These are phyloP conservation scores for Drosophila anomelani DNA, from an alignment of 2,888 invertebrate species.

Conservation along the genomic window DNA sequence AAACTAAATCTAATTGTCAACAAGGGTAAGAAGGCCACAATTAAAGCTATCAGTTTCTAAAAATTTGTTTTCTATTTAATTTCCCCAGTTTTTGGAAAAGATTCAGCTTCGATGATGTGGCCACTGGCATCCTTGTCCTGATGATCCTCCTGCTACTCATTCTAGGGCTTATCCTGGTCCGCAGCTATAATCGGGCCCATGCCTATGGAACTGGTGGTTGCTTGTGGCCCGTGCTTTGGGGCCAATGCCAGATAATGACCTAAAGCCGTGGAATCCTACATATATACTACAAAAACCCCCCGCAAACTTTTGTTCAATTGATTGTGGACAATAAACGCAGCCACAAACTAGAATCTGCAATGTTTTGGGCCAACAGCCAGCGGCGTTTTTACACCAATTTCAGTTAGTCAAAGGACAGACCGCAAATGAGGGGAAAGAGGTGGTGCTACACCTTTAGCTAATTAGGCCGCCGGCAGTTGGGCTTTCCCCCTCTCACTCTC, in stretches of 20 bases:
- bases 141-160: conserved; percentile 12
- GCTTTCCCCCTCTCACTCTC: conserved; percentile 1
- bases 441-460: conserved; percentile 55
- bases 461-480: conserved; percentile 65
- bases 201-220: conserved; percentile 58
- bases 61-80: background rate
- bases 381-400: conserved; percentile 35
- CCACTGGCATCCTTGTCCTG: background rate
- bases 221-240: conserved; percentile 35
- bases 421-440: conserved; percentile 8
- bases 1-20: background rate
- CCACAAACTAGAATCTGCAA: background rate
- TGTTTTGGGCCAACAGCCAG: conserved; percentile 7
- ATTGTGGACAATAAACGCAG: conserved; percentile 16
- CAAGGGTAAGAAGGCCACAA: background rate
- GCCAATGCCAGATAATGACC: conserved; percentile 43
- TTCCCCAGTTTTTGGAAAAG: conserved; percentile 6
- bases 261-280: background rate
- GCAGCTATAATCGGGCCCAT: conserved; percentile 46
- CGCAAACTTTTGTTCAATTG: conserved; percentile 5
- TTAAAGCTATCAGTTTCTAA: too few species aligned
- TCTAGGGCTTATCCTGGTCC: conserved; percentile 27
- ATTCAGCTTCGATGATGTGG: background rate
- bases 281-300: background rate
- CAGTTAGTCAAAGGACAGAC: conserved; percentile 34